phyloP scores from a whole-genome alignment of 1,140 invertebrate genomes.

The Physella acuta region DNA sequence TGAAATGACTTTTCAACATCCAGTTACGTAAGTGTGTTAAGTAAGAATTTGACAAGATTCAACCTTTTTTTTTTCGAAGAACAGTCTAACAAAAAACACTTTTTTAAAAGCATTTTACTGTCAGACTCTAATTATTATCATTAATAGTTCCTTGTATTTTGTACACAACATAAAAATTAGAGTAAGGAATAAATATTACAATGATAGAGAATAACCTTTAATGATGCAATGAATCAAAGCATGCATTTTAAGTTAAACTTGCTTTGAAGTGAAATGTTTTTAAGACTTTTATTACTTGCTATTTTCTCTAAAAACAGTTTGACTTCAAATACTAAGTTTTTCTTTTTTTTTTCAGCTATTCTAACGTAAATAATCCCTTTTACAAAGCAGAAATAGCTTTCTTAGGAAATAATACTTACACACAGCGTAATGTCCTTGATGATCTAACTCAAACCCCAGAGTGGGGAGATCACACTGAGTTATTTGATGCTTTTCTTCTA shows the following conservation, averaged over 20 bases:
- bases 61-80: too few relatives aligned
- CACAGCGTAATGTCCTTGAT: constrained; percentile 11
- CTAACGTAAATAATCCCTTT: constrained; percentile 28
- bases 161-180: too few relatives aligned
- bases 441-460: constrained; percentile 20
- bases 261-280: neutral
- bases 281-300: neutral
- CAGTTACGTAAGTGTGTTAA: too few relatives aligned
- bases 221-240: neutral
- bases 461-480: constrained; percentile 29
- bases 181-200: too few relatives aligned
- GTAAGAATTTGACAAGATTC: too few relatives aligned
- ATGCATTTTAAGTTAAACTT: neutral
- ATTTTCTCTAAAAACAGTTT: neutral
- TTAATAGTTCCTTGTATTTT: too few relatives aligned
- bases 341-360: neutral
- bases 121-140: too few relatives aligned
- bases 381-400: constrained; percentile 28
- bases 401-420: neutral
- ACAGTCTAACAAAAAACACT: too few relatives aligned
- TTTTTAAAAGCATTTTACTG: too few relatives aligned
- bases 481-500: constrained; percentile 30
- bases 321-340: too few relatives aligned
- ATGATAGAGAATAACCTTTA: too few relatives aligned
- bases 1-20: too few relatives aligned